These are phyloP conservation scores for Morinoia aosen DNA, from an alignment of 2,888 invertebrate genomes.

Conservation along the genomic window DNA sequence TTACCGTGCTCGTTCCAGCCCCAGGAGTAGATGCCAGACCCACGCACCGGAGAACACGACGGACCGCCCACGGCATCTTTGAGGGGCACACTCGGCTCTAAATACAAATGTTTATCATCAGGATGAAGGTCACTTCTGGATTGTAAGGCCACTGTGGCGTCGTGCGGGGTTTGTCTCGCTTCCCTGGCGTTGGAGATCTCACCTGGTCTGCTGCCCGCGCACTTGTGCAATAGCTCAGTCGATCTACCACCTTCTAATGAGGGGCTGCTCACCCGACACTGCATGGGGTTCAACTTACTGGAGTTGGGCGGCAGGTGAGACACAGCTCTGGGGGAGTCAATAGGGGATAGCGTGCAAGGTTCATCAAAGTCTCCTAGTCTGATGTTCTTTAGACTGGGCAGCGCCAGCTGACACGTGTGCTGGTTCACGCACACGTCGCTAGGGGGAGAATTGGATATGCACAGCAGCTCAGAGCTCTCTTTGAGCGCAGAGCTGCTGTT, in stretches of 20 bases:
- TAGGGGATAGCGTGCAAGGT: slow-evolving; percentile 30
- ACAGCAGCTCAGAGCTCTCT: background rate
- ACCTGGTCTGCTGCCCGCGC: background rate
- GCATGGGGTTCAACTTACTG: background rate
- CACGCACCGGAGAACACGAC: slow-evolving; percentile 78
- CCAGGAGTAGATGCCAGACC: slow-evolving; percentile 79
- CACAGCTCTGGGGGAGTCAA: slow-evolving; percentile 32
- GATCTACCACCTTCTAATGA: background rate
- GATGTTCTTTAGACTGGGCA: slow-evolving; percentile 5
- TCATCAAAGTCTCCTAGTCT: background rate
- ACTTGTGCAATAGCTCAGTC: background rate
- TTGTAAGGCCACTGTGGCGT: slow-evolving; percentile 31
- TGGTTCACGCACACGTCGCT: background rate
- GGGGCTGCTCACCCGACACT: background rate
- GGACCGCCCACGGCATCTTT: slow-evolving; percentile 74
- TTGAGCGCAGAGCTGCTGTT: slow-evolving; percentile 37
- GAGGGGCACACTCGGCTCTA: background rate
- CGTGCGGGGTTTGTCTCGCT: background rate
- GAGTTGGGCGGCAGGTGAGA: background rate
- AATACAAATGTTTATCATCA: slow-evolving; percentile 9
- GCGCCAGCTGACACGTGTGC: background rate
- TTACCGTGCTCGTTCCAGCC: slow-evolving; percentile 94
- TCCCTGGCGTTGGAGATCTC: background rate
- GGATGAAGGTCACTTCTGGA: slow-evolving; percentile 47
- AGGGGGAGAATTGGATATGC: slow-evolving; percentile 13